Percentiles rank a stretch among this genome's conserved stretches.
Conservation (phyloP, 2,888 invertebrate genomes). For the Hylaea fasciaria region DNA sequence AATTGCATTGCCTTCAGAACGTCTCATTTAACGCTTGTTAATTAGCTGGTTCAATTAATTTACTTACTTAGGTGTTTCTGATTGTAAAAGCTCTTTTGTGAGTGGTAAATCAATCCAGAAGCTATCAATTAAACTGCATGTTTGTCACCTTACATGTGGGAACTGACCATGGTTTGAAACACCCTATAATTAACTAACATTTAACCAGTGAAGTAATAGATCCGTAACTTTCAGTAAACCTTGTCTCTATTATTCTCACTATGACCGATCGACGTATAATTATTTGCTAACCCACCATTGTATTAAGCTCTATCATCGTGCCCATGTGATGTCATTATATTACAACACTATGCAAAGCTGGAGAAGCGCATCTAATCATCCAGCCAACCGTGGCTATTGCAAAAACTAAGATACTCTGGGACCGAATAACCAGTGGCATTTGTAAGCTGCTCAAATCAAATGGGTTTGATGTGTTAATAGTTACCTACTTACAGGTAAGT, state of each 20-base stretch:
- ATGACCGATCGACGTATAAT: constrained; percentile 7
- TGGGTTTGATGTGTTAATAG: constrained; percentile 15
- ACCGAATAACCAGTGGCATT: constrained; percentile 15
- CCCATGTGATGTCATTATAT: constrained; percentile 45
- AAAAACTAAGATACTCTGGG: constrained; percentile 50
- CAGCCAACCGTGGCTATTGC: constrained; percentile 60
- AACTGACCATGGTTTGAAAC: too few species aligned
- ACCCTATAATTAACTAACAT: too few species aligned
- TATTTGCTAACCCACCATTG: constrained; percentile 10
- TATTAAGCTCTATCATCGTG: constrained; percentile 21
- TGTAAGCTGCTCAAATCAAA: constrained; percentile 25
- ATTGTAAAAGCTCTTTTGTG: constrained; percentile 11
- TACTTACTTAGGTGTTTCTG: constrained; percentile 28
- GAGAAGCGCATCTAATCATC: constrained; percentile 67
- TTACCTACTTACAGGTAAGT: not conserved
- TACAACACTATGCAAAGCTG: constrained; percentile 57
- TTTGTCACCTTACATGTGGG: too few species aligned
- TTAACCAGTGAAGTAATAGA: too few species aligned
- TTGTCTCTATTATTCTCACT: not conserved
- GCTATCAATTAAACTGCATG: too few species aligned
- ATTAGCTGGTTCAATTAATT: constrained; percentile 33
- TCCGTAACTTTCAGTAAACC: too few species aligned
- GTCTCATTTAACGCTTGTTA: constrained; percentile 37
- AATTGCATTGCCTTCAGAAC: constrained; percentile 35
- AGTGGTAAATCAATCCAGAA: not conserved